Conservation (phyloP, 2,888 invertebrate species). For the Argyra leucocephala region DNA sequence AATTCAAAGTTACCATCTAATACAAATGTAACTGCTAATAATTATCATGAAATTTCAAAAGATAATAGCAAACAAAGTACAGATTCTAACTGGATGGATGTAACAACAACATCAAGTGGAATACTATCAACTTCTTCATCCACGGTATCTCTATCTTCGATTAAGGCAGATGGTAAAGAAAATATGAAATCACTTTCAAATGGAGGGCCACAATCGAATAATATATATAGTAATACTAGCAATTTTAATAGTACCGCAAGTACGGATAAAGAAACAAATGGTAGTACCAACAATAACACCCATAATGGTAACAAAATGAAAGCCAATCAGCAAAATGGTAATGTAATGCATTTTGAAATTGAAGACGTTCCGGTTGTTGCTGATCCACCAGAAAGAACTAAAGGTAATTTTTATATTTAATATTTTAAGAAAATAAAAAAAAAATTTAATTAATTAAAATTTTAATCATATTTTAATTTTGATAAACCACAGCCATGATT, state of each 20-base stretch:
- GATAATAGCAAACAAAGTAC: neutral
- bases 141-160: neutral
- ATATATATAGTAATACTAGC: slow-evolving; percentile 7
- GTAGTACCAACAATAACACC: neutral
- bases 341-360: slow-evolving; percentile 34
- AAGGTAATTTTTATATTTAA: slow-evolving; percentile 31
- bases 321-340: slow-evolving; percentile 32
- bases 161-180: slow-evolving; percentile 1
- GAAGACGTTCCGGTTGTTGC: slow-evolving; percentile 34
- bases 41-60: slow-evolving; percentile 18
- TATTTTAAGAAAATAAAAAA: too few relatives aligned
- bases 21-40: slow-evolving; percentile 25
- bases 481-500: neutral
- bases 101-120: slow-evolving; percentile 19
- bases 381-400: slow-evolving; percentile 37
- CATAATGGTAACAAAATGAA: too few relatives aligned
- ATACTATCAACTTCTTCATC: neutral
- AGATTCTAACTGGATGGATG: slow-evolving; percentile 4
- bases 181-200: neutral
- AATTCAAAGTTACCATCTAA: slow-evolving; percentile 18
- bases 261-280: slow-evolving; percentile 10
- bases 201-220: slow-evolving; percentile 7
- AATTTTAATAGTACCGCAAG: slow-evolving; percentile 12
- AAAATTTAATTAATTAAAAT: neutral
- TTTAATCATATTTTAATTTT: neutral